phyloP scores from a whole-genome alignment of 2,888 invertebrate species.

The Hydrotaea diabolus region DNA sequence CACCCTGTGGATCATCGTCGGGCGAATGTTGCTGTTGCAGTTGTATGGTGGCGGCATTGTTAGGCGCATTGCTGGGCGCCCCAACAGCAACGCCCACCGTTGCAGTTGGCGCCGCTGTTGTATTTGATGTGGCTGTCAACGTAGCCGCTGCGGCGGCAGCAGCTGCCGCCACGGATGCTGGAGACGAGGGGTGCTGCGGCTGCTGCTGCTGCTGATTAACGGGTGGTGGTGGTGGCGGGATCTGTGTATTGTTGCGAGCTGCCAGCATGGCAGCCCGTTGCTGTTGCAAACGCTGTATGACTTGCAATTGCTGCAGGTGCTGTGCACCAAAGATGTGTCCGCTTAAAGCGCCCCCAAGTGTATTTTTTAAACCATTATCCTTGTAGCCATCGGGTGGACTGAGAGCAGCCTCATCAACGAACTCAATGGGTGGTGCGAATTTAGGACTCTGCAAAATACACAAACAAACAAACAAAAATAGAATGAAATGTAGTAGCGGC shows the following conservation, averaged over 20 bases:
- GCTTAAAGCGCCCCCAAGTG: conserved; percentile 83
- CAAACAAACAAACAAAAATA: conserved; percentile 10
- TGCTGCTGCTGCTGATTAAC: conserved; percentile 47
- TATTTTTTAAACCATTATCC: conserved; percentile 87
- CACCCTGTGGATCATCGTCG: conserved; percentile 78
- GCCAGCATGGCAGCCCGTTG: conserved; percentile 83
- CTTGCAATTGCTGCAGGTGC: conserved; percentile 84
- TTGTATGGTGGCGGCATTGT: conserved; percentile 51
- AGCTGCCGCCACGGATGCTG: conserved; percentile 69
- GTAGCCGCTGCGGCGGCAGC: conserved; percentile 64
- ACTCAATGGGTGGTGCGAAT: conserved; percentile 87
- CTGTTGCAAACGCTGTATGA: conserved; percentile 85
- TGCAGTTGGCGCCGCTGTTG: conserved; percentile 54
- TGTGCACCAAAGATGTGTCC: conserved; percentile 86
- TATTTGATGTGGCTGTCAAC: conserved; percentile 38
- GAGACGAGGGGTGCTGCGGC: conserved; percentile 68
- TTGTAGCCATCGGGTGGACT: conserved; percentile 96
- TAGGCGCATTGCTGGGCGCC: conserved; percentile 49
- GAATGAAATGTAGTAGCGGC: neutral
- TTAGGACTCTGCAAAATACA: conserved; percentile 81
- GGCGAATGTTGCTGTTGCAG: conserved; percentile 69
- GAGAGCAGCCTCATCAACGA: conserved; percentile 90
- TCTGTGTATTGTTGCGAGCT: conserved; percentile 75
- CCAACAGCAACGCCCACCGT: conserved; percentile 57
- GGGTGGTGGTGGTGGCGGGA: conserved; percentile 71